These are phyloP conservation scores for Cheiracanthium punctorium DNA, from an alignment of 2,888 invertebrate species.

Conservation along the genomic window DNA sequence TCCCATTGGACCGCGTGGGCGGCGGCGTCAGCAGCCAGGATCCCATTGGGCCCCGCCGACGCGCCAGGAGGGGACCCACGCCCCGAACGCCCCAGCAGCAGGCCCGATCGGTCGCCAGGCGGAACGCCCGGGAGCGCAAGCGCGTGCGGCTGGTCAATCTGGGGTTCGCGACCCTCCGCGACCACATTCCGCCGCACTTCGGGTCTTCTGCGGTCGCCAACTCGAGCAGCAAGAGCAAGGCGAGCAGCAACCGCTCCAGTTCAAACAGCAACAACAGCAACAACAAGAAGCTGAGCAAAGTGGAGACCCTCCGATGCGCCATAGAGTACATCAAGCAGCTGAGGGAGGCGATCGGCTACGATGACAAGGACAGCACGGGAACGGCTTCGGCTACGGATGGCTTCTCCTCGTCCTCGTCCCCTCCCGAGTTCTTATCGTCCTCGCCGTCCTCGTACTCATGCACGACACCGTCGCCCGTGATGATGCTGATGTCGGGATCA, in stretches of 20 bases:
- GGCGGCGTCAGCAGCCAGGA: conserved; percentile 24
- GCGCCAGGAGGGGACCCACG: conserved; percentile 34
- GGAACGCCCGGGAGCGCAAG: conserved; percentile 95
- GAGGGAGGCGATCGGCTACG: conserved; percentile 78
- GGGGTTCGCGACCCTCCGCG: conserved; percentile 90
- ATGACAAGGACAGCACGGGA: conserved; percentile 34
- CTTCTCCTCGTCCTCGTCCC: background rate
- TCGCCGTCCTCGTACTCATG: conserved; percentile 26
- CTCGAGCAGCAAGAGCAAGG: background rate
- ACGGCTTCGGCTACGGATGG: conserved; percentile 17
- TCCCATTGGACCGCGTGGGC: conserved; percentile 65
- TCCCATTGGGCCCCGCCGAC: conserved; percentile 47
- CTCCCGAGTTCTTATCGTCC: conserved; percentile 18
- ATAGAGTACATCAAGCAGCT: conserved; percentile 92
- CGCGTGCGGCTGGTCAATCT: conserved; percentile 86
- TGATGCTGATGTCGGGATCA: conserved; percentile 30
- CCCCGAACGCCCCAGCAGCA: conserved; percentile 63
- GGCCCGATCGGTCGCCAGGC: conserved; percentile 86
- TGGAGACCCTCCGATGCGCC: conserved; percentile 88
- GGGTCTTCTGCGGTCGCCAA: background rate
- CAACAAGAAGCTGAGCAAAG: conserved; percentile 75
- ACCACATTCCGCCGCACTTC: conserved; percentile 84
- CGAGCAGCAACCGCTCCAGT: background rate
- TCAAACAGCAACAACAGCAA: conserved; percentile 26
- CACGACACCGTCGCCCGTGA: conserved; percentile 46